A percentile compares a stretch with the other conserved stretches of the same genome.
phyloP scores from a whole-genome alignment of 2,888 invertebrate species.

The Monopis laevigella region DNA sequence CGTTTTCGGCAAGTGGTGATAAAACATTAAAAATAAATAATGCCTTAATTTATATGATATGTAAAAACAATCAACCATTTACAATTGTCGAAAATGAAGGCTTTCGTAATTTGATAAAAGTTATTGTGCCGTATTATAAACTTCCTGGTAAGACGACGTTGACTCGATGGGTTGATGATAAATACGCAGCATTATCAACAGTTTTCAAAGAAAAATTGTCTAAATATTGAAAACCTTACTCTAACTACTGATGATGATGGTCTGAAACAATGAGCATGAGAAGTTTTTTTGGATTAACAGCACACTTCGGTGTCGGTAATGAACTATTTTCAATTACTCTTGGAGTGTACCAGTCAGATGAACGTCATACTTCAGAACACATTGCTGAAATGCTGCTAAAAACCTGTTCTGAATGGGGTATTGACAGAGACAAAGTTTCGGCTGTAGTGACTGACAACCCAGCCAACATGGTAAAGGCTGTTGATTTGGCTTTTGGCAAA shows the following conservation, averaged over 20 bases:
- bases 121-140: too few species aligned
- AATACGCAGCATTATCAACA: slow-evolving; percentile 24
- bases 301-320: slow-evolving; percentile 26
- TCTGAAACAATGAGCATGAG: slow-evolving; percentile 25
- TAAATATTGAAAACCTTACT: slow-evolving; percentile 23
- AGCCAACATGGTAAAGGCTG: slow-evolving; percentile 25
- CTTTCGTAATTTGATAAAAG: too few species aligned
- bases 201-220: slow-evolving; percentile 24
- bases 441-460: slow-evolving; percentile 25
- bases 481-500: slow-evolving; percentile 27
- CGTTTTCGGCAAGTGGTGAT: too few species aligned
- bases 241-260: slow-evolving; percentile 31
- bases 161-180: too few species aligned
- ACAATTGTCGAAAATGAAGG: too few species aligned
- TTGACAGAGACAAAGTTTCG: slow-evolving; percentile 23
- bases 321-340: slow-evolving; percentile 26
- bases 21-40: too few species aligned
- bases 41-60: too few species aligned
- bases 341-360: slow-evolving; percentile 29
- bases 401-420: slow-evolving; percentile 24
- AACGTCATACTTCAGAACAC: slow-evolving; percentile 30
- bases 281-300: slow-evolving; percentile 29
- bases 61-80: too few species aligned
- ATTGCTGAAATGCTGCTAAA: slow-evolving; percentile 23
- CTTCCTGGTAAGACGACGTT: too few species aligned